Evolutionary conservation across 2,113 vertebrate genomes (phyloP).

Genomic region (Phalacrocorax brasilianus): DNA sequence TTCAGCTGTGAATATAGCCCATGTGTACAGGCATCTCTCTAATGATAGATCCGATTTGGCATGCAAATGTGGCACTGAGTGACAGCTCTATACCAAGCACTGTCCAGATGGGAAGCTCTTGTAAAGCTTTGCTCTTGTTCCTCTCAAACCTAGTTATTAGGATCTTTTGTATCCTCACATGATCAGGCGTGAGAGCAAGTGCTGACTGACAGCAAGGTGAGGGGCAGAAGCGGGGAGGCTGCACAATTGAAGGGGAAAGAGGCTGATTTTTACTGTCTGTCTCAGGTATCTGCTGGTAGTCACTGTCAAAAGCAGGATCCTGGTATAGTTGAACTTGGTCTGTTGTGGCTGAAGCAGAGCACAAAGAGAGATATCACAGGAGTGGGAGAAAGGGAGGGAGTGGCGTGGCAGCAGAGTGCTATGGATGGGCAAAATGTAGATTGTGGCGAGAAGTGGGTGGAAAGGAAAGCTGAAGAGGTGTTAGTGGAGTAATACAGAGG

Average conservation of each 20-base stretch:
- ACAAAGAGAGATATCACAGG: neutral
- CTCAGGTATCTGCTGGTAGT: neutral
- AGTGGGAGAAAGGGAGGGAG: neutral
- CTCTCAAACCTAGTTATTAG: neutral
- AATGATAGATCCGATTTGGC: neutral
- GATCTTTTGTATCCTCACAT: neutral
- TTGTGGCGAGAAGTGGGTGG: neutral
- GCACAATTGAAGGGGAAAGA: neutral
- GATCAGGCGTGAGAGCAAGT: neutral
- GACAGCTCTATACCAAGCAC: neutral
- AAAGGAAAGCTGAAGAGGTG: neutral
- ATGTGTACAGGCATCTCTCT: neutral
- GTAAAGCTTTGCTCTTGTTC: neutral
- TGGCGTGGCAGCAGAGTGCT: neutral
- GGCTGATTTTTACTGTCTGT: neutral
- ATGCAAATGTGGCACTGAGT: neutral
- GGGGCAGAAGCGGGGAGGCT: neutral
- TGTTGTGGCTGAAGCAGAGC: neutral
- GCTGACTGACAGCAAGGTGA: neutral
- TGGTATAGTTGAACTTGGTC: neutral
- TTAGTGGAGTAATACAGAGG: neutral
- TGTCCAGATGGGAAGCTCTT: conserved; percentile 11
- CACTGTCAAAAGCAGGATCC: neutral
- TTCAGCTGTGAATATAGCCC: neutral
- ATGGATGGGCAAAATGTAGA: neutral